Conservation (phyloP, 2,113 vertebrate species). For the Piaya cayana region DNA sequence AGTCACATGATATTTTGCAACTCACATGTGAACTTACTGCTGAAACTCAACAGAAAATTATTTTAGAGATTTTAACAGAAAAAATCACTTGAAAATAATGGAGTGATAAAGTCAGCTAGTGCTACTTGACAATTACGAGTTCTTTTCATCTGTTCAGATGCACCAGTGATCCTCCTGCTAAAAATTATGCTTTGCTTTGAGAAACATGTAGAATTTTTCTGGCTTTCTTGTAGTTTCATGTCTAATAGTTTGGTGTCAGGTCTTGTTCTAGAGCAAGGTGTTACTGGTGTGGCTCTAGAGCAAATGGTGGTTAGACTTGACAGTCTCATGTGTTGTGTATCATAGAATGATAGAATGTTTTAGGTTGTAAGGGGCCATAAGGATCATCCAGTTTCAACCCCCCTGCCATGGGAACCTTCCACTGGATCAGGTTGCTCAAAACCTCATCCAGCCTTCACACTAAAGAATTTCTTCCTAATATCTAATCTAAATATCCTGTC, state of each 20-base stretch:
- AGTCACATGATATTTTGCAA: not conserved
- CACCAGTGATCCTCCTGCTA: not conserved
- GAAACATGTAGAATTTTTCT: not conserved
- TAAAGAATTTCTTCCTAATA: no score
- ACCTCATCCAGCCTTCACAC: no score
- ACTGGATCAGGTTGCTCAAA: no score
- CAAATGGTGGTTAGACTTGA: not conserved
- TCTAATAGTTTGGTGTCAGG: not conserved
- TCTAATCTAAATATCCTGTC: no score
- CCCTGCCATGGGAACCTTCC: no score
- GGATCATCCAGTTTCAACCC: no score
- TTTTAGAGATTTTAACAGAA: not conserved
- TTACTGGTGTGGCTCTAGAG: not conserved
- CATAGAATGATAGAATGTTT: no score
- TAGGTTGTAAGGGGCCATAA: no score
- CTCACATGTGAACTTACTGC: not conserved
- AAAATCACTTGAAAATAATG: not conserved
- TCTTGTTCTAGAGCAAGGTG: no score
- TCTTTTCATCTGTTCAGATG: not conserved
- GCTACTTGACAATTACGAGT: not conserved
- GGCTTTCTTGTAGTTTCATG: not conserved
- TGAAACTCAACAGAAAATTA: not conserved
- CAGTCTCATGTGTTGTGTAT: no score
- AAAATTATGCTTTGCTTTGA: not conserved
- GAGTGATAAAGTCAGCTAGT: not conserved